These are phyloP conservation scores for Halyomorpha halys DNA, from an alignment of 1,140 invertebrate species.

Conservation along the genomic window DNA sequence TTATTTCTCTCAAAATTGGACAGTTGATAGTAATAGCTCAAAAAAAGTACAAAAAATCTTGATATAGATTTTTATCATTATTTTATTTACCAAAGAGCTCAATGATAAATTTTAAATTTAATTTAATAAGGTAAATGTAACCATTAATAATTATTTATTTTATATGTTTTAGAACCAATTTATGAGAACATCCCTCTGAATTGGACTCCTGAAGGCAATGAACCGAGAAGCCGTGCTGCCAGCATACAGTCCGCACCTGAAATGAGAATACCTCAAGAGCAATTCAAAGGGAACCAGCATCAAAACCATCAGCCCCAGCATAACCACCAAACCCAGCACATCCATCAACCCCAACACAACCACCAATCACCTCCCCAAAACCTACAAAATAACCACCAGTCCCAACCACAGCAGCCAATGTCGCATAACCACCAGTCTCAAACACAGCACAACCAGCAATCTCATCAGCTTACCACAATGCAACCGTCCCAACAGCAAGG, in stretches of 20 bases:
- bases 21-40: too few species aligned
- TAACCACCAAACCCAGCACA: conserved; percentile 14
- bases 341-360: conserved; percentile 8
- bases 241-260: conserved; percentile 56
- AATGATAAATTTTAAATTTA: too few species aligned
- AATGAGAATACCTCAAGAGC: conserved; percentile 32
- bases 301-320: background rate
- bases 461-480: background rate
- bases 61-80: too few species aligned
- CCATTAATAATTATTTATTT: too few species aligned
- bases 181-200: conserved; percentile 63
- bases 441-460: background rate
- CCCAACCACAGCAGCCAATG: background rate
- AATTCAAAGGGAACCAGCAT: background rate
- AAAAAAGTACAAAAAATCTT: too few species aligned
- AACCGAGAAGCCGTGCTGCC: conserved; percentile 47
- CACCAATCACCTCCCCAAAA: background rate
- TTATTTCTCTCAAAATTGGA: too few species aligned
- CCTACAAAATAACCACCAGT: background rate
- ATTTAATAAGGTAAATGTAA: too few species aligned
- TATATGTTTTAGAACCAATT: conserved; percentile 50
- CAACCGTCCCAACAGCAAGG: too few species aligned
- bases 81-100: too few species aligned
- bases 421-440: background rate
- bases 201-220: conserved; percentile 30